Evolutionary conservation across 2,888 invertebrate genomes (phyloP), one percentile per base, ranked within the genome.

Genomic region (Pterostichus niger): DNA sequence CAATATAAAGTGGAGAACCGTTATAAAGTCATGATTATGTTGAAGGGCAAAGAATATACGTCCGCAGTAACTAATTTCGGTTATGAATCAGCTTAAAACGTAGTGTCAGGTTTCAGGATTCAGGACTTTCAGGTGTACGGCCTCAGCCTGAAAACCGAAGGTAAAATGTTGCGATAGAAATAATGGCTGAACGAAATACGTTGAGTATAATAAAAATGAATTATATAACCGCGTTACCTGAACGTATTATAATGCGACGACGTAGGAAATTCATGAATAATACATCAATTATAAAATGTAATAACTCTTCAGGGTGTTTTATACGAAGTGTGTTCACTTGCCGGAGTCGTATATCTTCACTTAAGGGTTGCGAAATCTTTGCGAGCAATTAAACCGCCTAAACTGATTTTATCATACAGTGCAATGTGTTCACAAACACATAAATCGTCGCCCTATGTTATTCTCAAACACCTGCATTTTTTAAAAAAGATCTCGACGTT

Each of bases 281-380:
- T 46, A 71, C 68, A 71, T 71, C 68, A 71, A 71, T 71, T 71
- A 71, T 71, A 71, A 71, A 71, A 71, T 71, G 68, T 71, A 44
- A 71, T 71, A 71, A 71, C 44, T 71, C 68, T 71, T 71, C 44
- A 44, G 68, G 68, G 68, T 44, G 44, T 71, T 71, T 71, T 71
- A 71, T 71, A 71, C 46, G 44, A 44, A 44, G 68, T 71, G 13
- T 17, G 56, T 17, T 56, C 56, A 56, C 56, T 56, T 56, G 40
- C 68, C 11, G 10, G 15, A 5, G 15, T 44, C 68, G 13, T 71
- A 71, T 71, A 71, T 71, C 17, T 71, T 71, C 68, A 17, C 44
- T 46, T 46, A 44, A 71, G 68, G 68, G 17, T 15, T 11, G 17
- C 6, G 44, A 71, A 71, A 46, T 71, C 68, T 17, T 40, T 17